phyloP scores from a whole-genome alignment of 2,888 invertebrate species.

The Parnassius glacialis region DNA sequence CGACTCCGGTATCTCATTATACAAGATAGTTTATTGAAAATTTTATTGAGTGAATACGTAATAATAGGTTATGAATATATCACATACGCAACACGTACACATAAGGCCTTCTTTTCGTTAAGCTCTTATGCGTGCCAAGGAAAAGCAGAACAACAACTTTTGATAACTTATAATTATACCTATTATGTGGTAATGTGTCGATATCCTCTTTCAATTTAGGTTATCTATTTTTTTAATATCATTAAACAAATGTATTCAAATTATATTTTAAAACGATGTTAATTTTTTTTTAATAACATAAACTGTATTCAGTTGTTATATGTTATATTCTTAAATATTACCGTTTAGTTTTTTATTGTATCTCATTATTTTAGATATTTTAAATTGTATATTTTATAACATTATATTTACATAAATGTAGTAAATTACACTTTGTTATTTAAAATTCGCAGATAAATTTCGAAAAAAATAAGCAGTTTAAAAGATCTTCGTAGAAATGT shows the following conservation, averaged over 20 bases:
- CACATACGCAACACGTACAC: neutral
- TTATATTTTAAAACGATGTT: no score
- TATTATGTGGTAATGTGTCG: neutral
- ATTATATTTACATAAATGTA: no score
- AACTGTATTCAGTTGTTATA: no score
- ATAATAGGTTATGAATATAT: slow-evolving; percentile 23
- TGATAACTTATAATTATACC: neutral
- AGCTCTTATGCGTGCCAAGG: slow-evolving; percentile 7
- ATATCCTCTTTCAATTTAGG: no score
- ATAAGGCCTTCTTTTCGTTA: slow-evolving; percentile 8
- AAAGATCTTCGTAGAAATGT: slow-evolving; percentile 48
- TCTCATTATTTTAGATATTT: no score
- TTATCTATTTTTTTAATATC: no score
- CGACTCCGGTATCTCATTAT: neutral
- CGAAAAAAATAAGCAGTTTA: slow-evolving; percentile 42
- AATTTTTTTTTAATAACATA: no score
- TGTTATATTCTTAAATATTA: no score
- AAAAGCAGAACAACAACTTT: slow-evolving; percentile 2
- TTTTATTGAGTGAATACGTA: slow-evolving; percentile 13
- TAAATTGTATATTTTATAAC: no score
- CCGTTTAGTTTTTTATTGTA: no score
- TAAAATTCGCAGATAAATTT: slow-evolving; percentile 53
- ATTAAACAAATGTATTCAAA: no score
- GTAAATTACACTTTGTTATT: slow-evolving; percentile 20
- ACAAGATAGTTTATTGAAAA: neutral